Evolutionary conservation across 2,113 vertebrate genomes (phyloP).

Genomic region (Empidonax traillii): DNA sequence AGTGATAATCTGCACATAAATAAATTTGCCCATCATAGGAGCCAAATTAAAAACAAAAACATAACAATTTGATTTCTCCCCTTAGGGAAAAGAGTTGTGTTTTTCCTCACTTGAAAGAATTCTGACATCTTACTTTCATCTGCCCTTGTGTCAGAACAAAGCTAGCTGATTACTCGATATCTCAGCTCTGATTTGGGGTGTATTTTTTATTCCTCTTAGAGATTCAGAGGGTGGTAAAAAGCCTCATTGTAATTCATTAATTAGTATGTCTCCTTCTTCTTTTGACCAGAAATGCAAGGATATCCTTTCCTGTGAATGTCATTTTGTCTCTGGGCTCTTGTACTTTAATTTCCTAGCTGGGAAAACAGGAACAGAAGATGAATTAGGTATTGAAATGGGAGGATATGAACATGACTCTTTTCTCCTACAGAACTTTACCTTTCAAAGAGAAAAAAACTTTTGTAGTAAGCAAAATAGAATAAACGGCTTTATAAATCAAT

Average conservation of each 20-base stretch:
- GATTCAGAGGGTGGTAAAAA: constrained; percentile 42
- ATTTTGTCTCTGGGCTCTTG: constrained; percentile 49
- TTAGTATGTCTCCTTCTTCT: constrained; percentile 50
- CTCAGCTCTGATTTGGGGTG: constrained; percentile 34
- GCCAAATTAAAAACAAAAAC: constrained; percentile 4
- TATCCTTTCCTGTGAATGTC: constrained; percentile 62
- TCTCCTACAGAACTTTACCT: constrained; percentile 13
- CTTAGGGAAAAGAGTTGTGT: background rate
- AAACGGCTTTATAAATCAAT: background rate
- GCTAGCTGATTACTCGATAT: background rate
- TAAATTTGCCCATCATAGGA: background rate
- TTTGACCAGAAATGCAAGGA: constrained; percentile 63
- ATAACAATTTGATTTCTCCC: background rate
- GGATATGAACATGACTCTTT: background rate
- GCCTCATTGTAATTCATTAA: constrained; percentile 63
- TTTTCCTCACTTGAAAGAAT: constrained; percentile 43
- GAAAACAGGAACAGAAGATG: constrained; percentile 57
- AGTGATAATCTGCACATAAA: background rate
- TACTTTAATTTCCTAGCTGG: constrained; percentile 67
- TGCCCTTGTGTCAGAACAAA: constrained; percentile 62
- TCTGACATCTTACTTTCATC: constrained; percentile 59
- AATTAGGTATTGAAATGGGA: constrained; percentile 33
- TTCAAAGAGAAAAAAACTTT: constrained; percentile 3
- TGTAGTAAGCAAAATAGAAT: background rate
- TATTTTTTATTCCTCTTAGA: constrained; percentile 55